These are phyloP conservation scores for Ectobius pallidus DNA, from an alignment of 2,888 invertebrate species.

Conservation along the genomic window DNA sequence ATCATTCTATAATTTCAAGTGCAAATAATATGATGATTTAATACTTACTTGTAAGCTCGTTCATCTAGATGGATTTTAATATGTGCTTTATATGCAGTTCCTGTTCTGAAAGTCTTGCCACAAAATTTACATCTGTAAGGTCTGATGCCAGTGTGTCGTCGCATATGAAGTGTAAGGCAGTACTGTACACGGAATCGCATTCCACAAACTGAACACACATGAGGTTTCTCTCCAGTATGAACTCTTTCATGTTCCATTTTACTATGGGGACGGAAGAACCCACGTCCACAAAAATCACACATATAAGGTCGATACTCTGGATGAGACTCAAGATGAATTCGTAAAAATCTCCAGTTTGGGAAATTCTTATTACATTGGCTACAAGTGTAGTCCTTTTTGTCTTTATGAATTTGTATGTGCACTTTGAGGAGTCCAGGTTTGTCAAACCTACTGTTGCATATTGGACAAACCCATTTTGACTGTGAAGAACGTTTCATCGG, in stretches of 20 bases:
- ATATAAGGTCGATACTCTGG: slow-evolving; percentile 61
- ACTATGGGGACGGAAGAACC: slow-evolving; percentile 76
- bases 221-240: slow-evolving; percentile 82
- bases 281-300: slow-evolving; percentile 73
- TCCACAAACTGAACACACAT: slow-evolving; percentile 79
- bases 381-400: not conserved
- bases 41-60: slow-evolving; percentile 55
- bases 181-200: slow-evolving; percentile 81
- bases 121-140: slow-evolving; percentile 78
- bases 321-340: slow-evolving; percentile 51
- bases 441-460: slow-evolving; percentile 75
- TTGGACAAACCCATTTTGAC: slow-evolving; percentile 65
- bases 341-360: slow-evolving; percentile 50
- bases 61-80: slow-evolving; percentile 75
- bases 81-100: slow-evolving; percentile 80
- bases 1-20: no score
- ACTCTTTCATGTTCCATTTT: slow-evolving; percentile 86
- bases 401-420: slow-evolving; percentile 72
- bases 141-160: slow-evolving; percentile 78
- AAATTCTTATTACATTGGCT: slow-evolving; percentile 52
- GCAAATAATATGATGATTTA: no score
- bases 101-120: slow-evolving; percentile 69
- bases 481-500: slow-evolving; percentile 68
- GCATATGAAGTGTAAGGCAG: slow-evolving; percentile 78
- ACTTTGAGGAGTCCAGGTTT: slow-evolving; percentile 69